Evolutionary conservation across 2,113 vertebrate species (phyloP), one percentile per base, ranked within the genome.

Genomic region (Leptocoma aspasia): DNA sequence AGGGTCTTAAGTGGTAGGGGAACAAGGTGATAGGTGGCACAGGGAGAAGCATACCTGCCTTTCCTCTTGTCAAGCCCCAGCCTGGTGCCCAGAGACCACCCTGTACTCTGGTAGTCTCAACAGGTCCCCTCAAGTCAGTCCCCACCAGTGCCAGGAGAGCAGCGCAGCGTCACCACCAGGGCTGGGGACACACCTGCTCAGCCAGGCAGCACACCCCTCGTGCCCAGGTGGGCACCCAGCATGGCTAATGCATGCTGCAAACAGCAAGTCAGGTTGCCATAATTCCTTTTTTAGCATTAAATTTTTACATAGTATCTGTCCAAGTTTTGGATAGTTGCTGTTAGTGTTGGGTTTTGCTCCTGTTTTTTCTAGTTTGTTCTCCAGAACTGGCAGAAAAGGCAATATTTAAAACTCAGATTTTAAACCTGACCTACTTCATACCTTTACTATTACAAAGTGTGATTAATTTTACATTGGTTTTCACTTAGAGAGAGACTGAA

Each of bases 361-460:
- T 49, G 15, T 2, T 17, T 90, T 85, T 82, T 80, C 85, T 92
- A 90, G 54, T 45, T 77, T 54, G 22, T 24, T 77, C 39, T 83
- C 30, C 64, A 59, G 54, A 94, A 54, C 7, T 57, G n/a, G 23
- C 15, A 88, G 60, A 37, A 83, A 86, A 77, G 3, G 12, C 35
- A 94, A 37, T 59, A 92, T 47, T 81, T 90, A 88, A 85, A 91
- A 72, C 47, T 41, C 35, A 45, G 44, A 61, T 71, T 83, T 93
- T 66, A 96, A 94, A 90, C 28, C 9, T 76, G 37, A 81, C 20
- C 37, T 81, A 57, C 42, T 73, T 89, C 13, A 13, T 72, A 82
- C 22, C 5, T 80, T 87, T 80, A 89, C 35, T 73, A 13, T 33
- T 54, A 73, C 17, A 83, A 90, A 92, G 4, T 52, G 27, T 39